Conservation (phyloP, 2,888 invertebrate species). For the Tenthredo amoena region DNA sequence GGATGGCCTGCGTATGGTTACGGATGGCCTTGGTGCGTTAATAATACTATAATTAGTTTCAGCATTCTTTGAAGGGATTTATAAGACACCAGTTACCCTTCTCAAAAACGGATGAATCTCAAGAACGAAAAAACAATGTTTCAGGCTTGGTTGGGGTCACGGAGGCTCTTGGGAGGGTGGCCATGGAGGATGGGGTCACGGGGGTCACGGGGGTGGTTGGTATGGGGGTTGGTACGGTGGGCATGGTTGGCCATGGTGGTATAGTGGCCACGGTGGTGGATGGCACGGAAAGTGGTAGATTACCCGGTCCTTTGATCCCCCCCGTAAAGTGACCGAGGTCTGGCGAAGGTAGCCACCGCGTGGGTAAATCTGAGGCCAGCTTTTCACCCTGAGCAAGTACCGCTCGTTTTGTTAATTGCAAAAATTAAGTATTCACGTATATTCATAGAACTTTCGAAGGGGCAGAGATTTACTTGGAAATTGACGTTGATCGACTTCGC, state of each 20-base stretch:
- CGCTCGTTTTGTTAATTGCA: background rate
- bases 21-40: constrained; percentile 64
- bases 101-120: background rate
- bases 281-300: constrained; percentile 61
- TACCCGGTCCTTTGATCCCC: background rate
- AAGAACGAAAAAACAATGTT: background rate
- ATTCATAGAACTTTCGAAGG: background rate
- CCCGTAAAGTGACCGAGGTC: background rate
- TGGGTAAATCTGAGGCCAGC: background rate
- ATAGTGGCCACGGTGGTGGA: constrained; percentile 58
- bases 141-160: constrained; percentile 55
- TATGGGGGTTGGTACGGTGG: constrained; percentile 49
- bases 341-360: background rate
- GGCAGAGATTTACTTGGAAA: background rate
- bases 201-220: constrained; percentile 58
- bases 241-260: constrained; percentile 56
- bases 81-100: no score
- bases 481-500: background rate
- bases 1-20: constrained; percentile 60
- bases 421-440: background rate
- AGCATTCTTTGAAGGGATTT: background rate
- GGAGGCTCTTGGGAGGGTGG: constrained; percentile 36
- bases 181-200: constrained; percentile 57
- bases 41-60: background rate
- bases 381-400: background rate